Evolutionary conservation across 2,888 invertebrate species (phyloP).

Genomic region (Apamea sordens): DNA sequence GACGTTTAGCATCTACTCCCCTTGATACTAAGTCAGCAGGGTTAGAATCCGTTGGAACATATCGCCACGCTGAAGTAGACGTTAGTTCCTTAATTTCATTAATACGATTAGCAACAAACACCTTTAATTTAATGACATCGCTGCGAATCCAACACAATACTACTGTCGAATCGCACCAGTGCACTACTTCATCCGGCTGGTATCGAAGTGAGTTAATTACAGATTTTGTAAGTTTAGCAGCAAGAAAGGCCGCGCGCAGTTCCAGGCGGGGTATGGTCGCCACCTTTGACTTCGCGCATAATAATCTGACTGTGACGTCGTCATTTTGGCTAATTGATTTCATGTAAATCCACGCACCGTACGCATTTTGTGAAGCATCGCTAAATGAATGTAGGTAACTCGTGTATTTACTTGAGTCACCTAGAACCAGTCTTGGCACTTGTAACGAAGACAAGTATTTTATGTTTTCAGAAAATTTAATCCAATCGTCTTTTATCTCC

Average conservation of each 20-base stretch:
- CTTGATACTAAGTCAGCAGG: conserved; percentile 56
- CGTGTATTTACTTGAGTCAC: conserved; percentile 51
- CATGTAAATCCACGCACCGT: conserved; percentile 68
- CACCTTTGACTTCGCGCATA: conserved; percentile 61
- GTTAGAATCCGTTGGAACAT: no score
- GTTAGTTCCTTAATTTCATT: no score
- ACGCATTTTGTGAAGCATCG: conserved; percentile 65
- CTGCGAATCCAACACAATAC: conserved; percentile 62
- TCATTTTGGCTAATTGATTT: background rate
- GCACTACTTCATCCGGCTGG: conserved; percentile 12
- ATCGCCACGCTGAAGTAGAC: no score
- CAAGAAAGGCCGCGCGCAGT: conserved; percentile 62
- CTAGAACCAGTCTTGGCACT: conserved; percentile 58
- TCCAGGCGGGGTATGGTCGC: conserved; percentile 69
- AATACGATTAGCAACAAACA: no score
- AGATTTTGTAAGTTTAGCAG: conserved; percentile 46
- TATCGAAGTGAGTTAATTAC: conserved; percentile 17
- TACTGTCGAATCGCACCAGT: conserved; percentile 66
- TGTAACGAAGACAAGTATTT: conserved; percentile 31
- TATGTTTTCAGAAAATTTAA: conserved; percentile 36
- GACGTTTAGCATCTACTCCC: conserved; percentile 39
- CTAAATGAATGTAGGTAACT: conserved; percentile 68
- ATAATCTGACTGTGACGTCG: no score
- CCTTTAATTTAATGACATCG: no score
- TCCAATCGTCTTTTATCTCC: conserved; percentile 55